Percentiles rank a stretch among this genome's conserved stretches.
phyloP scores from a whole-genome alignment of 2,797 vertebrate genomes.

The Spatula clypeata region DNA sequence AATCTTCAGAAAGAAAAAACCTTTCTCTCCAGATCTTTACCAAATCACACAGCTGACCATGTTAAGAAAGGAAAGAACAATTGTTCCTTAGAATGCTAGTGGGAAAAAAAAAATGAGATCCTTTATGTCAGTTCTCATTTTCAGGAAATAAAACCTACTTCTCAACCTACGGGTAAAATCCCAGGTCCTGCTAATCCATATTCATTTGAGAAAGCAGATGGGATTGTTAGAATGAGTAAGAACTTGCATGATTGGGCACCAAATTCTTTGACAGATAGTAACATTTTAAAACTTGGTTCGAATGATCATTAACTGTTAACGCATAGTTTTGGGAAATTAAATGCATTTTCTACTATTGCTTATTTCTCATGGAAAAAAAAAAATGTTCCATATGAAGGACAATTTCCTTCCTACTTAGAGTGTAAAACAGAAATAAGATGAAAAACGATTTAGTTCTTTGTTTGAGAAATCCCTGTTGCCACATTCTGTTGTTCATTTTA shows the following conservation, averaged over 20 bases:
- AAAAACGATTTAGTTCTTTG: neutral
- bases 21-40: neutral
- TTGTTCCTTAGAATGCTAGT: neutral
- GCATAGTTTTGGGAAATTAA: conserved; percentile 7
- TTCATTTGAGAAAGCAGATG: conserved; percentile 8
- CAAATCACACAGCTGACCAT: neutral
- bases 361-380: conserved; percentile 12
- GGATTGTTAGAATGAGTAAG: neutral
- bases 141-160: neutral
- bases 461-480: conserved; percentile 28
- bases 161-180: neutral
- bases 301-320: neutral
- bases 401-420: neutral
- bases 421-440: neutral
- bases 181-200: neutral
- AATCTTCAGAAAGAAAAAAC: neutral
- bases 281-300: neutral
- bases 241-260: neutral
- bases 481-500: neutral
- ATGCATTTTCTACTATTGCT: neutral
- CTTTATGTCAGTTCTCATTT: neutral
- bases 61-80: neutral
- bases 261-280: neutral
- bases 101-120: neutral
- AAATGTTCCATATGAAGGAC: neutral